These are phyloP conservation scores for Cheirogaleus major DNA, from an alignment of 2,797 vertebrate species.

Conservation along the genomic window DNA sequence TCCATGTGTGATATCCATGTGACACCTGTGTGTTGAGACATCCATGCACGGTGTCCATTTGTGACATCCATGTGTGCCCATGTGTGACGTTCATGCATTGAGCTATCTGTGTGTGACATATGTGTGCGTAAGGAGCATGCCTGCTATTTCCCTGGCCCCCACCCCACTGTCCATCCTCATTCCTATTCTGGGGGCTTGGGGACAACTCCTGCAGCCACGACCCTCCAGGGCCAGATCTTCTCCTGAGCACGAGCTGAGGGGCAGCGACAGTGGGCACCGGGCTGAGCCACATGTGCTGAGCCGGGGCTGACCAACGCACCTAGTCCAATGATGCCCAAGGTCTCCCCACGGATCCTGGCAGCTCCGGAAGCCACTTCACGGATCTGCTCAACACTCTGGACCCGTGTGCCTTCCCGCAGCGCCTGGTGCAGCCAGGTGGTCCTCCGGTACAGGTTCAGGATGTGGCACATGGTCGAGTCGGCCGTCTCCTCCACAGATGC, in stretches of 20 bases:
- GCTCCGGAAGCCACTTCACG: slow-evolving; percentile 97
- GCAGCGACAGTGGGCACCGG: rapidly evolving
- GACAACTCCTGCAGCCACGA: background rate
- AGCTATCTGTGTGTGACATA: background rate
- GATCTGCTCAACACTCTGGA: slow-evolving; percentile 99
- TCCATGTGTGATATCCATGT: background rate
- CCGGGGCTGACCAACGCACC: slow-evolving; percentile 84
- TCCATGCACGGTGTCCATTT: background rate
- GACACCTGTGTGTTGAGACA: background rate
- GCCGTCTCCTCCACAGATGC: slow-evolving; percentile 98
- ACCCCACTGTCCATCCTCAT: background rate
- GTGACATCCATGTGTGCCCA: background rate
- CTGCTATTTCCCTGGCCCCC: background rate
- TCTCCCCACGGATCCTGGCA: slow-evolving; percentile 97
- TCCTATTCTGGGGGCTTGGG: background rate
- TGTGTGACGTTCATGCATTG: background rate
- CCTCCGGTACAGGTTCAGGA: slow-evolving; percentile 97
- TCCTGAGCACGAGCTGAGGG: background rate
- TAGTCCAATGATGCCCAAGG: slow-evolving; percentile 97
- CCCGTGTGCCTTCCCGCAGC: slow-evolving; percentile 95
- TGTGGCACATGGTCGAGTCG: slow-evolving; percentile 98
- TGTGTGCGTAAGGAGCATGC: background rate
- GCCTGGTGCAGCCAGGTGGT: slow-evolving; percentile 99
- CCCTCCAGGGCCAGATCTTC: background rate
- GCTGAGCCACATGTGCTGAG: background rate